Base-by-base conservation (phyloP, 1,140 invertebrate genomes). In the Pomacea maculata region DNA sequence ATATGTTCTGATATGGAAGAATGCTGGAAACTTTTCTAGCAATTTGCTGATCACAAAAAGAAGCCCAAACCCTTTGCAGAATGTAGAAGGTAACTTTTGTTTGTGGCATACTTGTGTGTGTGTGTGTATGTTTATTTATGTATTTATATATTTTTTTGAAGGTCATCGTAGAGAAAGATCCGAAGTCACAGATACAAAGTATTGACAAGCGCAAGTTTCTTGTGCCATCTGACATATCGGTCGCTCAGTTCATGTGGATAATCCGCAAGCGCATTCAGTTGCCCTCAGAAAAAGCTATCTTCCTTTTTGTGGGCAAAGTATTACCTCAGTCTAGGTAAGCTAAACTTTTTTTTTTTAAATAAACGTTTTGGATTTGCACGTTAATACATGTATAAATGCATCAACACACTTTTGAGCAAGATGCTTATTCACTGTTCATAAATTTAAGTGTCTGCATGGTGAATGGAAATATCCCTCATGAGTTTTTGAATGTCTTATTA, bases 171-270 rank as follows among this genome's bases (percentile, higher is more conserved):
- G 92, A 93, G 85, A 92, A 91, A 83, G 90, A 89, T 57, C 90
- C 91, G 8, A 89, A 90, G 34, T 91, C 92, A 19, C 88, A 91
- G 72, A 91, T 93, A 63, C 89, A 90, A 61, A 88, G 89, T 54
- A 91, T 93, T 61, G 92, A 93, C 83, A 93, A 93, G 82, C 85
- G 92, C 21, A 93, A 93, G 83, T 93, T 92, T 82, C 85, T 93
- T 17, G 92, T 93, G 12, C 92, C 92, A 14, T 90, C 88, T 85
- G 92, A 93, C 80, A 92, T 93, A 72, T 91, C 92, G 75, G 91
- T 93, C n/a, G 92, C 92, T 55, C 92, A 93, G 87, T 93, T 93
- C 78, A 93, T 93, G 92, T 93, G 92, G 91, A 93, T 93, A 63
- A 91, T 93, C 45, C 86, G 92, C 17, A 92, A 92, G 84, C 87